phyloP scores from a whole-genome alignment of 2,113 vertebrate genomes.

The Oncorhynchus tshawytscha region DNA sequence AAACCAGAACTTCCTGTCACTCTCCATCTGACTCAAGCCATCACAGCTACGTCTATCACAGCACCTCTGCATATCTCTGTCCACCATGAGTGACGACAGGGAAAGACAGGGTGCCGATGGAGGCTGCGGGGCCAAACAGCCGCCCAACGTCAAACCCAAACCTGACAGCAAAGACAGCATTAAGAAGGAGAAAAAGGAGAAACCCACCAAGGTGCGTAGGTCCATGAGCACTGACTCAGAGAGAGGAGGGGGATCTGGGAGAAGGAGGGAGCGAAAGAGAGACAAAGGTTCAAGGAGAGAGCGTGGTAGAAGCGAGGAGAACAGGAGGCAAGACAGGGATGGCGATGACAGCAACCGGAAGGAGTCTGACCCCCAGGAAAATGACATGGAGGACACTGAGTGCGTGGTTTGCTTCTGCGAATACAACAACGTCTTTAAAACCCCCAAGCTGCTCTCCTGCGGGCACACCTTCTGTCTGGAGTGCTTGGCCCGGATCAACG shows the following conservation, averaged over 20 bases:
- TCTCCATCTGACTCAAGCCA: background rate
- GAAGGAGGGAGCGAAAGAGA: constrained; percentile 42
- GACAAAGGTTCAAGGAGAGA: constrained; percentile 6
- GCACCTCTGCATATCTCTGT: constrained; percentile 3
- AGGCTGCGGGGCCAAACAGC: background rate
- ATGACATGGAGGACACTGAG: constrained; percentile 67
- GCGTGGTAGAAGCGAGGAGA: constrained; percentile 68
- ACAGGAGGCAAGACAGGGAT: constrained; percentile 6
- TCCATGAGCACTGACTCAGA: constrained; percentile 62
- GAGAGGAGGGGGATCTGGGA: constrained; percentile 32
- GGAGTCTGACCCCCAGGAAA: constrained; percentile 1
- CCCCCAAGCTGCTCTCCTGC: constrained; percentile 83
- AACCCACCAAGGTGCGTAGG: constrained; percentile 29
- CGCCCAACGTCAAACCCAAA: constrained; percentile 62
- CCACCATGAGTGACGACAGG: constrained; percentile 57
- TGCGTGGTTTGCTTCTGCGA: constrained; percentile 85
- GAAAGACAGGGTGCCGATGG: constrained; percentile 6
- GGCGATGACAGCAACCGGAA: background rate
- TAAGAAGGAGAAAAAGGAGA: constrained; percentile 31
- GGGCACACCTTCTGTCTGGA: constrained; percentile 89
- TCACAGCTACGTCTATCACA: background rate
- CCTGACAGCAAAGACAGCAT: background rate
- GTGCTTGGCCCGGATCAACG: constrained; percentile 85
- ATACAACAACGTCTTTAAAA: constrained; percentile 83
- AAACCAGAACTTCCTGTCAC: background rate